Base-by-base conservation (phyloP, 2,113 vertebrate species). In the Macquaria australasica region DNA sequence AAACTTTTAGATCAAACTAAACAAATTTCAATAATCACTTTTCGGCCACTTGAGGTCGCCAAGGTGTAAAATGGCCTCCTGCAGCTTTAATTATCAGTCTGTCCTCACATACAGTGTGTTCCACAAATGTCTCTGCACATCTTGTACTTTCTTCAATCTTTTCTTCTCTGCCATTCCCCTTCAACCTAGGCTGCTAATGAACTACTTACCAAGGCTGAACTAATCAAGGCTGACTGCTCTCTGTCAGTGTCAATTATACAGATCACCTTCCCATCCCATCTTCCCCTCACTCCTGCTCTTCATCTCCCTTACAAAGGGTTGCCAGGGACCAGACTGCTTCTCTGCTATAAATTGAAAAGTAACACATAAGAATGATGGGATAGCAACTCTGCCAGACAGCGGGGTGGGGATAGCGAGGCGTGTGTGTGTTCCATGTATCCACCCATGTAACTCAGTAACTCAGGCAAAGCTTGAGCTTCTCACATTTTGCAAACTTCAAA, bases 211-310 rank as follows among this genome's bases (percentile, higher is more conserved):
- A 94, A 94, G 89, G 91, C 94, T 94, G 92, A 95, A 95, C 95
- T 95, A 96, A 96, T 96, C 95, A 93, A 91, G 85, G 93, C 94
- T 95, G 95, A 96, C 95, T 94, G 92, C 93, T 95, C 91, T 94
- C 92, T 95, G 95, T 96, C 95, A 95, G 90, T 95, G 93, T 95
- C 95, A 95, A 95, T 96, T 96, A 95, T 91, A 91, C 92, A 90
- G 88, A 88, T 89, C 64, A 56, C 66, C 78, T 83, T 87, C 78
- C 86, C 82, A 77, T 83, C 83, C 81, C 69, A 77, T 89, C 85
- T 56, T 79, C 67, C 79, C 84, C 86, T 84, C 87, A 72, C 70
- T 87, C 56, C 48, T 7, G 20, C 89, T 87, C 88, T 80, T 86
- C 88, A 90, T 81, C 82, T 90, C 86, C 78, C 82, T 89, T 76